Percentiles rank a stretch among this genome's conserved stretches.
These are phyloP conservation scores for Drosophila rhopaloa DNA, from an alignment of 1,140 invertebrate genomes.

Conservation along the genomic window DNA sequence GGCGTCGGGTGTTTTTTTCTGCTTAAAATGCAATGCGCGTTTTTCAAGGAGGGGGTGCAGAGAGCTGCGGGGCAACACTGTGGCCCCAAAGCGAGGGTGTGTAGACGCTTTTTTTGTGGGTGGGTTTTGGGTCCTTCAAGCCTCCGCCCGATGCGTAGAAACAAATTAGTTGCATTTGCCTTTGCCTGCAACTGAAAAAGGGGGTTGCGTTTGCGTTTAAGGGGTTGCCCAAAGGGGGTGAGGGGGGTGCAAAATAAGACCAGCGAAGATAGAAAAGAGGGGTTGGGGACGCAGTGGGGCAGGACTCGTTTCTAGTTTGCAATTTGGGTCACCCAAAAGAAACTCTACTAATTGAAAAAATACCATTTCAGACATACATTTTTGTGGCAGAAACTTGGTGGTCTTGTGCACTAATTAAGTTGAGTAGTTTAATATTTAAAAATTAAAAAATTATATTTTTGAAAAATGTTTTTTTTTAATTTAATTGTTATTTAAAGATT, in stretches of 20 bases:
- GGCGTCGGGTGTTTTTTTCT: slow-evolving; percentile 33
- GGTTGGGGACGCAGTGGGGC: slow-evolving; percentile 31
- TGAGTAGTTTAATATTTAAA: neutral
- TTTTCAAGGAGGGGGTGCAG: slow-evolving; percentile 20
- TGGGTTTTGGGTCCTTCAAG: slow-evolving; percentile 32
- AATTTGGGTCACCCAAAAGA: slow-evolving; percentile 54
- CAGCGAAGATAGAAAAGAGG: neutral
- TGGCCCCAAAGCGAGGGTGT: slow-evolving; percentile 24
- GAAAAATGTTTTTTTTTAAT: too few relatives aligned
- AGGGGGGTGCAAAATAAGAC: too few relatives aligned
- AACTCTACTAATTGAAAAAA: slow-evolving; percentile 37
- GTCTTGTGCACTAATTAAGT: slow-evolving; percentile 8
- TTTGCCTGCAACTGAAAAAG: slow-evolving; percentile 24
- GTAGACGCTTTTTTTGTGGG: slow-evolving; percentile 17
- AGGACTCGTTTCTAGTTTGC: slow-evolving; percentile 42
- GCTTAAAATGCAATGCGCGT: slow-evolving; percentile 68
- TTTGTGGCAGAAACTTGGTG: neutral
- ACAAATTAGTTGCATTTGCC: slow-evolving; percentile 48
- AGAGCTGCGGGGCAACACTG: neutral
- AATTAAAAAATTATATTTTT: too few relatives aligned
- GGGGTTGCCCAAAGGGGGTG: neutral
- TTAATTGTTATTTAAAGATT: too few relatives aligned
- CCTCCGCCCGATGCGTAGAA: slow-evolving; percentile 50
- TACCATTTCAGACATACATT: slow-evolving; percentile 4
- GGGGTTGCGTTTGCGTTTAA: too few relatives aligned